These are phyloP conservation scores for Chaitophorus viminalis DNA, from an alignment of 2,888 invertebrate species.

Conservation along the genomic window DNA sequence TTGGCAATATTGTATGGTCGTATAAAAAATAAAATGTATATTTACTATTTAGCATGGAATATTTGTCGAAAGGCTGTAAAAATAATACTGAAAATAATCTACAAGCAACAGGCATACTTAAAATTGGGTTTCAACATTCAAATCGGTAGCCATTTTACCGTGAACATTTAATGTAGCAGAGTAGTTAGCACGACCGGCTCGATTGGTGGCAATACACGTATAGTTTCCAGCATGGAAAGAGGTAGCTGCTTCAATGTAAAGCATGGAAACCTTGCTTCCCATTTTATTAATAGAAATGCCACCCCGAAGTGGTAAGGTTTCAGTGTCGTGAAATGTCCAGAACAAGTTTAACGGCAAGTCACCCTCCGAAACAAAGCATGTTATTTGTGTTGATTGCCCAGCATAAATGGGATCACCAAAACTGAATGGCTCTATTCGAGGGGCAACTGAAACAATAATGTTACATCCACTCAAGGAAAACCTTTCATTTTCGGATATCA, in stretches of 20 bases:
- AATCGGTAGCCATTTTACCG: conserved; percentile 52
- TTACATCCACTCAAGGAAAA: conserved; percentile 21
- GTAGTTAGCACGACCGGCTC: conserved; percentile 67
- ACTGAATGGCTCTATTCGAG: conserved; percentile 74
- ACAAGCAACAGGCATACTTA: conserved; percentile 15
- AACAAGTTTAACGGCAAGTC: conserved; percentile 66
- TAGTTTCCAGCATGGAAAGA: conserved; percentile 67
- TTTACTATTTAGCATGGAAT: neutral
- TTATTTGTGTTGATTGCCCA: conserved; percentile 66
- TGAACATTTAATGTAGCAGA: conserved; percentile 65
- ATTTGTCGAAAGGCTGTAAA: neutral
- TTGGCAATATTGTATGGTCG: neutral
- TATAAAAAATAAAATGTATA: neutral
- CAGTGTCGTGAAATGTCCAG: conserved; percentile 70
- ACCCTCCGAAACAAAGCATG: conserved; percentile 67
- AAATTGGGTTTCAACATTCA: conserved; percentile 18
- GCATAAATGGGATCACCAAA: conserved; percentile 65
- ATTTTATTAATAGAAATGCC: conserved; percentile 68
- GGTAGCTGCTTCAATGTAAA: conserved; percentile 64
- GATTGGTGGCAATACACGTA: conserved; percentile 67
- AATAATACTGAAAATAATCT: conserved; percentile 10
- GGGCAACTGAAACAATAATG: conserved; percentile 74
- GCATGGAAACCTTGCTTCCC: conserved; percentile 67
- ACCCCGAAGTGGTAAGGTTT: conserved; percentile 62
- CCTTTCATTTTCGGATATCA: neutral